These are phyloP conservation scores for Asbolus verrucosus DNA, from an alignment of 1,140 invertebrate species.

Conservation along the genomic window DNA sequence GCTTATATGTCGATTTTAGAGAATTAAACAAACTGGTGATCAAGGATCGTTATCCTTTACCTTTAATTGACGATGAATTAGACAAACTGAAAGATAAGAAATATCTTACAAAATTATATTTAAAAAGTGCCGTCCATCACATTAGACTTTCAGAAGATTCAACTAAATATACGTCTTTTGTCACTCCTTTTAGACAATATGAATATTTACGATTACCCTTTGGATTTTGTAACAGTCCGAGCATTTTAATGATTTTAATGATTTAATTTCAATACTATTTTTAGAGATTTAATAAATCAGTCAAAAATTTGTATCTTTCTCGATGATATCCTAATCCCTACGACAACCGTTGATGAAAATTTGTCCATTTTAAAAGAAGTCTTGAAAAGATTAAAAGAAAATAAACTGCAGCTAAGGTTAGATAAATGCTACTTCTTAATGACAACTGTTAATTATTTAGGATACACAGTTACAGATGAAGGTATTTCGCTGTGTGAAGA, in stretches of 20 bases:
- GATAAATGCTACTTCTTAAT: constrained; percentile 53
- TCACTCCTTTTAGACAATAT: constrained; percentile 51
- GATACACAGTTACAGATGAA: constrained; percentile 47
- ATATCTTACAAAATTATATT: constrained; percentile 55
- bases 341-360: constrained; percentile 37
- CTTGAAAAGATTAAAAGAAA: constrained; percentile 39
- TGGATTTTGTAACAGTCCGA: constrained; percentile 48
- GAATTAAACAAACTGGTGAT: constrained; percentile 64
- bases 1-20: constrained; percentile 69
- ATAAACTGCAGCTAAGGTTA: constrained; percentile 49
- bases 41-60: constrained; percentile 60
- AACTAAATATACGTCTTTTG: constrained; percentile 53
- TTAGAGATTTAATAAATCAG: constrained; percentile 24
- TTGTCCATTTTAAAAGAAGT: constrained; percentile 43
- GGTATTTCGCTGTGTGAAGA: constrained; percentile 39
- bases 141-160: constrained; percentile 49
- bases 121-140: constrained; percentile 60
- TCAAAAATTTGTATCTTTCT: constrained; percentile 47
- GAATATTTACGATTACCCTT: constrained; percentile 55
- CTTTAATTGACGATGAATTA: constrained; percentile 61
- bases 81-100: constrained; percentile 53
- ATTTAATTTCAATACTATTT: constrained; percentile 34
- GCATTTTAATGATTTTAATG: constrained; percentile 37
- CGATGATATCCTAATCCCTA: constrained; percentile 51
- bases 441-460: constrained; percentile 42